phyloP scores from a whole-genome alignment of 35 echinoderm and acorn worm species.

The Holothuria glaberrima region DNA sequence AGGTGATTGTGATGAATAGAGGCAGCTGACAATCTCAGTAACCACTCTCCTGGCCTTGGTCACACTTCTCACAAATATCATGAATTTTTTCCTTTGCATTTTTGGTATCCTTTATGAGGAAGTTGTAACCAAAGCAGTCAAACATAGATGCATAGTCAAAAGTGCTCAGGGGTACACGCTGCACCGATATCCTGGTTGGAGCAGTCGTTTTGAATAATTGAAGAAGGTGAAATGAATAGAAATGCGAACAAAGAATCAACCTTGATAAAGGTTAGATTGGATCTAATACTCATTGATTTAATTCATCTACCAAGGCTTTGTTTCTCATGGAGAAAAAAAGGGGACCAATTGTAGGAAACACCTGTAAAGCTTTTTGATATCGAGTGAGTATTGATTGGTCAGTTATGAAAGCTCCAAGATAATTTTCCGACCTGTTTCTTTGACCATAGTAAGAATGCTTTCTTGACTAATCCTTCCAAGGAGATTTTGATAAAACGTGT shows the following conservation, averaged over 20 bases:
- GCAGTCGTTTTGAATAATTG: slow-evolving; percentile 24
- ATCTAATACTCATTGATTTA: slow-evolving; percentile 11
- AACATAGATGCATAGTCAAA: too few relatives aligned
- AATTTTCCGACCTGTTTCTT: background rate
- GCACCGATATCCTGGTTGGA: slow-evolving; percentile 29
- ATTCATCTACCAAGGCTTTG: background rate
- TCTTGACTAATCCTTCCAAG: too few relatives aligned
- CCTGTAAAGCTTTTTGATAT: slow-evolving; percentile 39
- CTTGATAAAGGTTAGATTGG: slow-evolving; percentile 41
- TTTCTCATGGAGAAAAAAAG: background rate
- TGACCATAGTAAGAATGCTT: too few relatives aligned
- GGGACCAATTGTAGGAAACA: slow-evolving; percentile 9
- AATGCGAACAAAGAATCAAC: background rate
- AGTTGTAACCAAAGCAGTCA: too few relatives aligned
- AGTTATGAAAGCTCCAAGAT: background rate
- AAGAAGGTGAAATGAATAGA: slow-evolving; percentile 28
- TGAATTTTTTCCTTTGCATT: too few relatives aligned
- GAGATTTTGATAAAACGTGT: too few relatives aligned
- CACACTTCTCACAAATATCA: too few relatives aligned
- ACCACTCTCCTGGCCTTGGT: too few relatives aligned
- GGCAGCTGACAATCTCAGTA: too few relatives aligned
- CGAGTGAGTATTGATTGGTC: slow-evolving; percentile 41
- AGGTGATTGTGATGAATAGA: too few relatives aligned
- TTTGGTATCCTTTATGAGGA: too few relatives aligned
- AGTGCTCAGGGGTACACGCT: slow-evolving; percentile 30